These are phyloP conservation scores for Pao palembangensis DNA, from an alignment of 2,113 vertebrate species.

Conservation along the genomic window DNA sequence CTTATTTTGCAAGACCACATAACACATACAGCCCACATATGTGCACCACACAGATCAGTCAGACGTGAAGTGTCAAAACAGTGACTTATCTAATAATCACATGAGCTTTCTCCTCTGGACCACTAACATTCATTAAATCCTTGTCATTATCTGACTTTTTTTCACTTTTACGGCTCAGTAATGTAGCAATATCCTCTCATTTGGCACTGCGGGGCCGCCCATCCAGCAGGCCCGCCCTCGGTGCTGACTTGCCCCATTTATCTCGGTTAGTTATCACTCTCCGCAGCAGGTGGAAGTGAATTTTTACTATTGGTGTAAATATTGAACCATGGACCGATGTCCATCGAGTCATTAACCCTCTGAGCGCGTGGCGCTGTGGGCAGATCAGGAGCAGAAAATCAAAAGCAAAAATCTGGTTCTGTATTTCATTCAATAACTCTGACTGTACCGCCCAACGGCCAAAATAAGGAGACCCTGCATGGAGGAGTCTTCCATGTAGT, in stretches of 20 bases:
- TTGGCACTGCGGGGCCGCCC: slow-evolving; percentile 34
- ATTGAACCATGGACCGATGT: slow-evolving; percentile 36
- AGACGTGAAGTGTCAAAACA: slow-evolving; percentile 1
- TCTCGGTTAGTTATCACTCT: slow-evolving; percentile 9
- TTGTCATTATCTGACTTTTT: slow-evolving; percentile 44
- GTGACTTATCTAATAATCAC: slow-evolving; percentile 23
- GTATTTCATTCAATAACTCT: neutral
- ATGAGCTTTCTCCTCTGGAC: slow-evolving; percentile 9
- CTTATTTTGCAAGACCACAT: neutral
- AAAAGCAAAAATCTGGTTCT: neutral
- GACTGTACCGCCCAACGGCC: neutral
- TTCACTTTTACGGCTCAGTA: slow-evolving; percentile 39
- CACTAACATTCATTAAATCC: slow-evolving; percentile 35
- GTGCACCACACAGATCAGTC: neutral
- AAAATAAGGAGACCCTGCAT: neutral
- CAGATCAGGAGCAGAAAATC: neutral
- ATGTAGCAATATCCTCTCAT: slow-evolving; percentile 30
- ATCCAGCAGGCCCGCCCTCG: slow-evolving; percentile 41
- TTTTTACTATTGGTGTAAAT: slow-evolving; percentile 43
- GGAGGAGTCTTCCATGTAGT: too few species aligned
- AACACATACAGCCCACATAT: neutral
- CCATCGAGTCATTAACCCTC: slow-evolving; percentile 14
- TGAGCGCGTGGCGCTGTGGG: neutral
- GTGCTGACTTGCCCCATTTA: slow-evolving; percentile 29
- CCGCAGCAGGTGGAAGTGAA: slow-evolving; percentile 8